phyloP scores from a whole-genome alignment of 2,113 vertebrate genomes.

The Pseudorectes ferrugineus region DNA sequence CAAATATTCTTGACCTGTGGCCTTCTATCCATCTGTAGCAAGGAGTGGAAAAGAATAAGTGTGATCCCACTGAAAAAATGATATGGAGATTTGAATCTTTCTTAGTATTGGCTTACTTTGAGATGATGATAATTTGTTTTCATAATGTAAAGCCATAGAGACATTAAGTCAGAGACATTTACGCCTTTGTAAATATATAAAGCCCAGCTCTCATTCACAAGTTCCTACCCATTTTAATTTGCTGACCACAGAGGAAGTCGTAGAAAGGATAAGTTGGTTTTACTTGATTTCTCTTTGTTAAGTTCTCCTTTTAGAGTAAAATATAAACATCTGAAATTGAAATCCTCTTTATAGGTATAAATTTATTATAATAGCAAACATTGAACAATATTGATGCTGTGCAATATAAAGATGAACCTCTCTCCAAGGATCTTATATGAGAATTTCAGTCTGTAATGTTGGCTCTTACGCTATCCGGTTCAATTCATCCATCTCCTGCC shows the following conservation, averaged over 20 bases:
- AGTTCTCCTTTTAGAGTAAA: background rate
- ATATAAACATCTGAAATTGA: background rate
- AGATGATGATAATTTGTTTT: background rate
- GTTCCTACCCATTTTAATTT: background rate
- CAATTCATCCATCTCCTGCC: constrained; percentile 29
- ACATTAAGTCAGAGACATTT: background rate
- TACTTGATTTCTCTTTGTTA: background rate
- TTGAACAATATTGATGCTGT: background rate
- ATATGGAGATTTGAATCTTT: background rate
- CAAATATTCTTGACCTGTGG: background rate
- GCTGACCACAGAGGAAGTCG: background rate
- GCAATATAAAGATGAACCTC: background rate
- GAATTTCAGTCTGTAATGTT: background rate
- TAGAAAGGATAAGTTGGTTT: background rate
- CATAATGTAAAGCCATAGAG: background rate
- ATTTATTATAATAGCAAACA: background rate
- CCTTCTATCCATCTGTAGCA: background rate
- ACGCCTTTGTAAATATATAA: background rate
- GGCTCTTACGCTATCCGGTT: constrained; percentile 15
- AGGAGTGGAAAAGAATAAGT: background rate
- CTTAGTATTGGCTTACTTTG: background rate
- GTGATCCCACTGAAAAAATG: background rate
- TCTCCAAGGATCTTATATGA: background rate
- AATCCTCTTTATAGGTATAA: background rate
- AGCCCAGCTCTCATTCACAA: background rate